Evolutionary conservation across 1,140 invertebrate genomes (phyloP), one percentile per base, ranked within the genome.

Genomic region (Neodiprion lecontei): DNA sequence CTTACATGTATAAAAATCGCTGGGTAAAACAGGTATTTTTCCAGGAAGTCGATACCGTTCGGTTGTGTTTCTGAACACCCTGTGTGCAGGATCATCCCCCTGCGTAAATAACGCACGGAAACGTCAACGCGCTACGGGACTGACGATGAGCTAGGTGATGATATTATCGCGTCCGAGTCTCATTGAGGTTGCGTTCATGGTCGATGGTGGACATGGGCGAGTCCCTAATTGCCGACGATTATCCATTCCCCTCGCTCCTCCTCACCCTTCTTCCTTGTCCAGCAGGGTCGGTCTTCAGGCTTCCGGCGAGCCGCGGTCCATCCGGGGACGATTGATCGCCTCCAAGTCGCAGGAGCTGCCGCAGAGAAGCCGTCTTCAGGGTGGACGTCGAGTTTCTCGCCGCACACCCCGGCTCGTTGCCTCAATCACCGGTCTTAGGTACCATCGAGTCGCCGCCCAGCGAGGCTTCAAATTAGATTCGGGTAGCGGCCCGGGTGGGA

Each of bases 391-490:
- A 40, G 28, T 40, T 40, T 40, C 28, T 40, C 9, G 53, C 11
- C 53, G 4, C 28, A 40, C 28, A 61, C n/a, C 53, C 53, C 53
- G n/a, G 4, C 53, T 61, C 53, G 53, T 5, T 17, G 53, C 53
- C 53, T 61, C 53, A 61, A 61, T 61, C 53, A 61, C 53, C 53
- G 53, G 53, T 61, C 53, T 61, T 61, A 61, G 28, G 28, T 40
- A 40, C 53, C 53, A 17, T 61, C 53, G 53, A 12, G 53, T 61
- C 53, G n/a, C 53, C 5, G 53, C 53, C 11, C 53, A 61, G 53
- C 53, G 53, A 61, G 53, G 53, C 53, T 61, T 61, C 53, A 61
- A 61, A 61, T 61, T 61, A 61, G 53, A 61, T 61, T 61, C 3
- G 53, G 53, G 53, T 12, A 40, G 28, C 28, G 28, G 5, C 28